Evolutionary conservation across 2,888 invertebrate genomes (phyloP).

Genomic region (Adineta ricciae): DNA sequence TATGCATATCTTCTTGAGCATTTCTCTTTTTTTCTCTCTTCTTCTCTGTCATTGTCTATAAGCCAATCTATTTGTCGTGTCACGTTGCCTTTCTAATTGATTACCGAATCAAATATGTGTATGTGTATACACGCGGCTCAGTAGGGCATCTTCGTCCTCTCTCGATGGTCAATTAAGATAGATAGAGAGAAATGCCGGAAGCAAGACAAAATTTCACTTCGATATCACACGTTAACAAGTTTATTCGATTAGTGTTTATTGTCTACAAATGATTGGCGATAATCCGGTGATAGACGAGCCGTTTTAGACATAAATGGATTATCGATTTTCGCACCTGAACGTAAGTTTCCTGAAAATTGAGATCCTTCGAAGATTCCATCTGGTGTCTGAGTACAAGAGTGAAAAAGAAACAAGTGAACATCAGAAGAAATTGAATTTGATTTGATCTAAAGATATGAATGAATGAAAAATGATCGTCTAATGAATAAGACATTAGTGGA

Average conservation of each 20-base stretch:
- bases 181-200: not conserved
- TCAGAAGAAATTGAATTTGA: not conserved
- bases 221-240: not conserved
- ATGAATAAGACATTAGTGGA: too few species aligned
- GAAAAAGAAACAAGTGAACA: not conserved
- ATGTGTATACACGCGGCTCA: not conserved
- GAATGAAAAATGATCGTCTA: not conserved
- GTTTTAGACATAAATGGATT: not conserved
- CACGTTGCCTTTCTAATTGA: not conserved
- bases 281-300: not conserved
- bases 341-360: not conserved
- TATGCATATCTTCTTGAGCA: not conserved
- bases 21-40: not conserved
- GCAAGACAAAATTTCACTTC: not conserved
- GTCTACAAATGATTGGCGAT: slow-evolving; percentile 4
- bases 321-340: not conserved
- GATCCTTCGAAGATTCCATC: not conserved
- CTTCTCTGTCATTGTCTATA: not conserved
- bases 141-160: not conserved
- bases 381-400: not conserved
- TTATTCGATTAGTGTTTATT: slow-evolving; percentile 13
- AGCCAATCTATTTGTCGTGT: not conserved
- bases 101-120: slow-evolving; percentile 4
- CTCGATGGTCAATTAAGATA: slow-evolving; percentile 4
- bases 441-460: not conserved